Conservation (phyloP, 1,140 invertebrate genomes). For the Eulimnadia texana region DNA sequence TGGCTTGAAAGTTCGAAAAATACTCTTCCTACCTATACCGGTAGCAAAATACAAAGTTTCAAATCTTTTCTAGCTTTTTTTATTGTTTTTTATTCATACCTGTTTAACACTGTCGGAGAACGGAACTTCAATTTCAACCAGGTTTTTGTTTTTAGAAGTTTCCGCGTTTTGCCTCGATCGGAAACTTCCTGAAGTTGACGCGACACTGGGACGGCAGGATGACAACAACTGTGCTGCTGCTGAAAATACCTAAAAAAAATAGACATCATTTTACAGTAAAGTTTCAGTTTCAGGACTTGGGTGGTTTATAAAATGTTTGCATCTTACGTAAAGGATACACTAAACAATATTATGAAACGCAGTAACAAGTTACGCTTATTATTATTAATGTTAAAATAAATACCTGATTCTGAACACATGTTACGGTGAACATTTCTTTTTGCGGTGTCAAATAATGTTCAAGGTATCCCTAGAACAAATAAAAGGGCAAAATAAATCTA, state of each 20-base stretch:
- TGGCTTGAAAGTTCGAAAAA: background rate
- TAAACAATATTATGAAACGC: background rate
- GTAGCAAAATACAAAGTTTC: background rate
- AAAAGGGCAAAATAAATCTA: too few relatives aligned
- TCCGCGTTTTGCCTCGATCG: background rate
- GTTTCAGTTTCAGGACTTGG: too few relatives aligned
- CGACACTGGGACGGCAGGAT: background rate
- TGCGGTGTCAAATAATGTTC: too few relatives aligned
- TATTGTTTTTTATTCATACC: background rate
- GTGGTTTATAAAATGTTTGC: too few relatives aligned
- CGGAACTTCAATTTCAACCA: background rate
- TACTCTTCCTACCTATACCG: slow-evolving; percentile 2
- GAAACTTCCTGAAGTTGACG: background rate
- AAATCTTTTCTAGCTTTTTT: background rate
- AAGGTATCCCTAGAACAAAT: too few relatives aligned
- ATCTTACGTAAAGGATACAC: background rate
- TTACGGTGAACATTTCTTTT: slow-evolving; percentile 5
- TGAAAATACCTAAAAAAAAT: background rate
- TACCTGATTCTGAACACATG: slow-evolving; percentile 15
- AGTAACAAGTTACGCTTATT: background rate
- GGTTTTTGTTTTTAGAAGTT: background rate
- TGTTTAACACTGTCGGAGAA: background rate
- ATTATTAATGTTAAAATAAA: background rate
- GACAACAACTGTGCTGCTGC: background rate
- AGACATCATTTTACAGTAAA: background rate